Percentiles rank a stretch among this genome's conserved stretches.
Conservation (phyloP, 2,113 vertebrate genomes). For the Petrocephalus zakoni region DNA sequence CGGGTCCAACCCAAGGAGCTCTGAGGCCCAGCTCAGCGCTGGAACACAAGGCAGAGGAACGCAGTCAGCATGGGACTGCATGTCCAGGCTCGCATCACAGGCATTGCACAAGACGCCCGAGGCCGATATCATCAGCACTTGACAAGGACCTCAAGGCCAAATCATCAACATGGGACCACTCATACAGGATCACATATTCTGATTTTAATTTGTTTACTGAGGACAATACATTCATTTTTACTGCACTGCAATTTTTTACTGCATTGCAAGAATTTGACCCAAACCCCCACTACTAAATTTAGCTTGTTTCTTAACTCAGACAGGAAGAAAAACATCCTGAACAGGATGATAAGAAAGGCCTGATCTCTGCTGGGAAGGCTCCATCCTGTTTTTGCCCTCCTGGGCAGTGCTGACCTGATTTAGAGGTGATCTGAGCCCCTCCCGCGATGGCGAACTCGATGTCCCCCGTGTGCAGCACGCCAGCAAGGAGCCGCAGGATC, state of each 20-base stretch:
- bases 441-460: slow-evolving; percentile 92
- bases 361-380: not conserved
- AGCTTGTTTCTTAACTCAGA: not conserved
- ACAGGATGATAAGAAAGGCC: not conserved
- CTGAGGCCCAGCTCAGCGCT: slow-evolving; percentile 80
- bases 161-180: not conserved
- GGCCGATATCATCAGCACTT: not conserved
- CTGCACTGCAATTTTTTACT: not conserved
- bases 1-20: slow-evolving; percentile 85
- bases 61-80: not conserved
- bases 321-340: not conserved
- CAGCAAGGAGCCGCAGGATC: slow-evolving; percentile 80
- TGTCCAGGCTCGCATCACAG: not conserved
- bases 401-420: slow-evolving; percentile 68
- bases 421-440: slow-evolving; percentile 87
- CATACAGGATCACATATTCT: not conserved
- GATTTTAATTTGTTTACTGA: not conserved
- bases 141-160: slow-evolving; percentile 4
- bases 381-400: not conserved
- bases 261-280: not conserved
- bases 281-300: not conserved
- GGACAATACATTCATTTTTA: not conserved
- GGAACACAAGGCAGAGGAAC: slow-evolving; percentile 27
- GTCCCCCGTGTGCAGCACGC: slow-evolving; percentile 84
- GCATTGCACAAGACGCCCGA: not conserved